Percentiles rank a stretch among this genome's conserved stretches.
These are phyloP conservation scores for Oligia strigilis DNA, from an alignment of 2,888 invertebrate genomes.

Conservation along the genomic window DNA sequence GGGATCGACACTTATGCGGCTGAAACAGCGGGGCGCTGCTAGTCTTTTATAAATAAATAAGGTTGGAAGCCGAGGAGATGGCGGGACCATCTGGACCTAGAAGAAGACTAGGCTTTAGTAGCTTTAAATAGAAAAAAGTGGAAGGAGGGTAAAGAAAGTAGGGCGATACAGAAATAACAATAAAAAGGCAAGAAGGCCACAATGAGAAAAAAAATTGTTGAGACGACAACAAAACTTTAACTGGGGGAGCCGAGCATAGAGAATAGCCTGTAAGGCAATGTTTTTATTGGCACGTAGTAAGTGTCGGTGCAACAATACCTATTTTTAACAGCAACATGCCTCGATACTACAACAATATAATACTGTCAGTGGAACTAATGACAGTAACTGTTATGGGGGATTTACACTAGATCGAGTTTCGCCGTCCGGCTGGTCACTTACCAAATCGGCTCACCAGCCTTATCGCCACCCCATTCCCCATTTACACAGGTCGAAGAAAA, in stretches of 20 bases:
- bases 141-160: not conserved
- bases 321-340: not conserved
- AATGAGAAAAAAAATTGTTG: not conserved
- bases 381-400: not conserved
- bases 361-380: not conserved
- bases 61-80: not conserved
- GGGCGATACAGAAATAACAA: constrained; percentile 9
- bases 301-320: not conserved
- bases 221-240: not conserved
- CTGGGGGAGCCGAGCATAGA: not conserved
- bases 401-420: not conserved
- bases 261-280: not conserved
- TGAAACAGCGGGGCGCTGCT: not conserved
- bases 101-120: not conserved
- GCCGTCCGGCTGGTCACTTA: too few species aligned
- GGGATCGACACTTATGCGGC: not conserved
- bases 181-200: constrained; percentile 17
- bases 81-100: not conserved
- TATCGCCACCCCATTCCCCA: too few species aligned
- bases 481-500: too few species aligned
- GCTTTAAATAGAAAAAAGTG: constrained; percentile 17
- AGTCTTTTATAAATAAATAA: not conserved
- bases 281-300: not conserved
- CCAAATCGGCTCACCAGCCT: too few species aligned
- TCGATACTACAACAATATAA: not conserved